phyloP scores from a whole-genome alignment of 2,888 invertebrate genomes.

The Thymelicus sylvestris region DNA sequence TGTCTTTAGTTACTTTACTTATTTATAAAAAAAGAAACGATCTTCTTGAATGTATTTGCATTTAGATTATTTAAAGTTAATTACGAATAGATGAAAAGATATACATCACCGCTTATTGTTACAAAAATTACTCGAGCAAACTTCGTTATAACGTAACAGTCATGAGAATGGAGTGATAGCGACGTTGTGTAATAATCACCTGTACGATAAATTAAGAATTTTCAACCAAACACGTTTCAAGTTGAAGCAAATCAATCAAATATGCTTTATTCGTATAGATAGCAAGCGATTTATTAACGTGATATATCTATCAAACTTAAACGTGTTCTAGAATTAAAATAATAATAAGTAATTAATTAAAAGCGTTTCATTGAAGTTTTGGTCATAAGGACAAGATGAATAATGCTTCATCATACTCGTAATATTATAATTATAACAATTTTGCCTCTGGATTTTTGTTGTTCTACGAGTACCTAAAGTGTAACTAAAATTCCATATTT shows the following conservation, averaged over 20 bases:
- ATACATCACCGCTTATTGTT: conserved; percentile 10
- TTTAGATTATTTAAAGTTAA: conserved; percentile 1
- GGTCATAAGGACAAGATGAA: too few species aligned
- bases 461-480: too few species aligned
- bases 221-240: not conserved
- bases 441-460: too few species aligned
- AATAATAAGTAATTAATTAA: too few species aligned
- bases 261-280: not conserved
- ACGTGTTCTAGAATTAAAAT: too few species aligned
- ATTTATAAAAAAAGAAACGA: not conserved
- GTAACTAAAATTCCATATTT: too few species aligned
- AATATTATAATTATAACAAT: too few species aligned
- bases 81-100: not conserved
- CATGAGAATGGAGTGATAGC: not conserved
- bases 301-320: not conserved
- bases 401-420: too few species aligned
- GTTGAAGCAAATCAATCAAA: conserved; percentile 3
- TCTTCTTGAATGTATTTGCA: not conserved
- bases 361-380: too few species aligned
- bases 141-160: not conserved
- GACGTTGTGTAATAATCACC: not conserved
- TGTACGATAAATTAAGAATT: not conserved
- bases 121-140: not conserved
- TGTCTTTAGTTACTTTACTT: not conserved
- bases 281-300: not conserved